Conservation (phyloP, 2,797 vertebrate species). For the Gastrophryne carolinensis region DNA sequence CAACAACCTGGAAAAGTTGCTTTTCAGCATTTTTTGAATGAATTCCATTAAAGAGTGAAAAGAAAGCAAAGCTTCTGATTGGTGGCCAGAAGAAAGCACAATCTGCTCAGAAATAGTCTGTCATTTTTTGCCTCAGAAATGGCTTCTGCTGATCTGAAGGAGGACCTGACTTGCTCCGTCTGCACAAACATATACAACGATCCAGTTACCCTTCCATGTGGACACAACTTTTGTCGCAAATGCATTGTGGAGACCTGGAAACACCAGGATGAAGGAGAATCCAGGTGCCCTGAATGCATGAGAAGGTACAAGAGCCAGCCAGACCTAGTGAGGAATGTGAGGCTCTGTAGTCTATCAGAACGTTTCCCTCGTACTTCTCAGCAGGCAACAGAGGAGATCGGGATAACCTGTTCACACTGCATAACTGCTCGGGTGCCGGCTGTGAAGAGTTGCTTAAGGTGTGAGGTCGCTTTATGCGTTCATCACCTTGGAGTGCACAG, state of each 20-base stretch:
- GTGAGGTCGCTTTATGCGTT: constrained; percentile 68
- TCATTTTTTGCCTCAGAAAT: too few relatives aligned
- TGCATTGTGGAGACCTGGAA: not conserved
- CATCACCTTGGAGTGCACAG: constrained; percentile 66
- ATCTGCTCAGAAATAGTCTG: too few relatives aligned
- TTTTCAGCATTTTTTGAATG: too few relatives aligned
- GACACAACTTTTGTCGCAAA: not conserved
- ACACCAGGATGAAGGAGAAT: not conserved
- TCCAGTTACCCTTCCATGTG: not conserved
- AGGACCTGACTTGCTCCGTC: not conserved
- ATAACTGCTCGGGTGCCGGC: not conserved
- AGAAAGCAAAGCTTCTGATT: too few relatives aligned
- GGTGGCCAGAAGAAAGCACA: too few relatives aligned
- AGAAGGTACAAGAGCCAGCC: not conserved
- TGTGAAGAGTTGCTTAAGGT: constrained; percentile 60
- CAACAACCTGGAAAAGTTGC: too few relatives aligned
- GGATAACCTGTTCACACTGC: not conserved
- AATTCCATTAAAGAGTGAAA: too few relatives aligned
- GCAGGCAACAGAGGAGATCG: not conserved
- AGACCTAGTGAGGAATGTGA: not conserved
- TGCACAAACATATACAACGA: not conserved
- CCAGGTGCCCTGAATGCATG: not conserved
- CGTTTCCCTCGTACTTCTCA: not conserved
- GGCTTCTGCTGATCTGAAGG: constrained; percentile 55
- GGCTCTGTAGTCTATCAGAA: not conserved